A percentile compares a stretch with the other conserved stretches of the same genome.
phyloP scores from a whole-genome alignment of 2,888 invertebrate genomes.

The Hartigia nigra region DNA sequence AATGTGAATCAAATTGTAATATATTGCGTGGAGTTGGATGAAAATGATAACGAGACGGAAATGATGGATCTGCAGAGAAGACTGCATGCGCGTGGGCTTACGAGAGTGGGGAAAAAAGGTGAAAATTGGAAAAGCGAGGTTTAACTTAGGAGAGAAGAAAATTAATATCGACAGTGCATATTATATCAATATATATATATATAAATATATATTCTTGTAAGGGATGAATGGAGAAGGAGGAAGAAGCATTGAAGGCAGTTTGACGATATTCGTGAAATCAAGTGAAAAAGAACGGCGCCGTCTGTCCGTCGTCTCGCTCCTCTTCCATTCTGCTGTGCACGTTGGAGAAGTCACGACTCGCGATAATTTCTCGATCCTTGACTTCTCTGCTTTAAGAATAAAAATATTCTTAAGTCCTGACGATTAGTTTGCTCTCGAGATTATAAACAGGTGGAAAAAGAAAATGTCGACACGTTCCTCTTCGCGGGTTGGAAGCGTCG shows the following conservation, averaged over 20 bases:
- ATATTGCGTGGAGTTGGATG: conserved; percentile 44
- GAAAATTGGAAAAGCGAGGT: conserved; percentile 16
- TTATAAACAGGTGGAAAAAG: neutral
- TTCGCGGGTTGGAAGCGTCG: neutral
- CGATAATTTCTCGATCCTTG: neutral
- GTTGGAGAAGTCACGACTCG: neutral
- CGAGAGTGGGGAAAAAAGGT: conserved; percentile 18
- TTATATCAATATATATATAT: conserved; percentile 28
- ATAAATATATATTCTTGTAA: conserved; percentile 42
- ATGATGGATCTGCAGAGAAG: neutral
- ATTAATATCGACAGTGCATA: conserved; percentile 34
- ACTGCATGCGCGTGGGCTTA: neutral
- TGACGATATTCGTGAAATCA: conserved; percentile 15
- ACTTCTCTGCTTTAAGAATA: neutral
- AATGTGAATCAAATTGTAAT: conserved; percentile 60
- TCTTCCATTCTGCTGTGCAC: conserved; percentile 8
- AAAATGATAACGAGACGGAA: neutral
- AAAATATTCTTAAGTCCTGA: neutral
- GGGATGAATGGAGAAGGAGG: conserved; percentile 21
- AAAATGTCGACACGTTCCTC: neutral
- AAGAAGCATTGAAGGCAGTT: conserved; percentile 15
- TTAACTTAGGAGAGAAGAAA: conserved; percentile 19
- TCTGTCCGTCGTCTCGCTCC: neutral
- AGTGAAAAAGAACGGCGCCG: neutral
- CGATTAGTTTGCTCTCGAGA: neutral